Evolutionary conservation across 2,797 vertebrate species (phyloP), one percentile per base, ranked within the genome.

Genomic region (Phylloscopus collybita): DNA sequence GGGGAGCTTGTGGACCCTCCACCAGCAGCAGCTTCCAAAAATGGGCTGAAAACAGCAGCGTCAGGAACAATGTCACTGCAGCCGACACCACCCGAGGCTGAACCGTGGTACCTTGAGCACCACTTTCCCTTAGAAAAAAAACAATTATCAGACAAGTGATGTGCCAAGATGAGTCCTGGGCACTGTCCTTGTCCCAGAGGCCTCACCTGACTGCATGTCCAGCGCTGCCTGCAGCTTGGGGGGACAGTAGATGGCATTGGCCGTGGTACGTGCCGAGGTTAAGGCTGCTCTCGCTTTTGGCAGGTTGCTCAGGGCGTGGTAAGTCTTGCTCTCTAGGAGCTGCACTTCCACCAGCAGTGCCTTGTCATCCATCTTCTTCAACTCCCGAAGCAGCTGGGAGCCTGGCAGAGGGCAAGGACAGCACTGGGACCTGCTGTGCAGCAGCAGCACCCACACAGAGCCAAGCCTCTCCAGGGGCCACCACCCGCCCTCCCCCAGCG

Each of bases 331-430:
- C 98, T 99, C 99, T 95, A 99, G 97, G 88, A 99, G 98, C 97
- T 99, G 99, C 81, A 99, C 99, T 97, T 99, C 99, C 97, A 99
- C 99, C 97, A 99, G 97, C 97, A 99, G 97, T 5, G 99, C 99
- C 96, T 99, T 99, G 97, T 99, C 99, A 23, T 99, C 99, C 99
- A 99, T 99, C 98, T 99, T 99, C 97, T 99, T 99, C 93, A 99
- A 98, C 92, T 99, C 99, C 93, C 99, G 98, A 26, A 99, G 98
- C 93, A 99, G 97, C 97, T 99, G 99, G 92, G 99, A 98, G 59
- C 98, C 99, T 99, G 81, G 57, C 67, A 81, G 72, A 18, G 30
- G 38, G 66, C 29, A 81, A 50, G 67, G 84, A 85, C 17, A 62
- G 17, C 44, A 9, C 40, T 15, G 38, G 16, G 6, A 95, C 19